Evolutionary conservation across 2,888 invertebrate genomes (phyloP).

Genomic region (Beris chalybata): DNA sequence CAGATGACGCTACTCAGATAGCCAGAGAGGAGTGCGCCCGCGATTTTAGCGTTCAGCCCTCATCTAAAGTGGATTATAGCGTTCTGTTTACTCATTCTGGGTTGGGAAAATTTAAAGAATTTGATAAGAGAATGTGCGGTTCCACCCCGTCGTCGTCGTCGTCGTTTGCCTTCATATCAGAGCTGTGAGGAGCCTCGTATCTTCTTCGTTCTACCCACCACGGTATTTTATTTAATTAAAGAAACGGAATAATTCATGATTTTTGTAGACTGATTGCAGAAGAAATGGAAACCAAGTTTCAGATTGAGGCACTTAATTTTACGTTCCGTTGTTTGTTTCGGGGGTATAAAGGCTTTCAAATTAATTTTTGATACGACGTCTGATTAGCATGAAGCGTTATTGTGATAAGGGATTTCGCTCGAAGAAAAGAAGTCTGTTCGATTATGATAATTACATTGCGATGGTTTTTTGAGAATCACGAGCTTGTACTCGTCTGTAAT

Average conservation of each 20-base stretch:
- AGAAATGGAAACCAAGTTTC: constrained; percentile 4
- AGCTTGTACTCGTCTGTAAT: too few relatives aligned
- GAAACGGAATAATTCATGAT: constrained; percentile 28
- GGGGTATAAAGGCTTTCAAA: background rate
- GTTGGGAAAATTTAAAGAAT: constrained; percentile 23
- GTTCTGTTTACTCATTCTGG: constrained; percentile 10
- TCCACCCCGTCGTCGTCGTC: background rate
- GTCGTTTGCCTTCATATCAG: constrained; percentile 17
- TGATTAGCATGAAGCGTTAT: too few relatives aligned
- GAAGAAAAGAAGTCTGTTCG: too few relatives aligned
- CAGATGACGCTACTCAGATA: constrained; percentile 13
- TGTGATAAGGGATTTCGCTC: too few relatives aligned
- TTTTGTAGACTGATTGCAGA: constrained; percentile 18
- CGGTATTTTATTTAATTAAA: constrained; percentile 28
- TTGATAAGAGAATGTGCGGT: constrained; percentile 21
- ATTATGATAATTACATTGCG: too few relatives aligned
- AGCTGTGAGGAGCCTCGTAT: too few relatives aligned
- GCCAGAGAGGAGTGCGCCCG: background rate
- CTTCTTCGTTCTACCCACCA: constrained; percentile 2
- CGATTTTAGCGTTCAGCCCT: background rate
- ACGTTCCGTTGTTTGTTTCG: background rate
- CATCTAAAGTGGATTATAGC: background rate
- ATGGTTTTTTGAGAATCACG: too few relatives aligned
- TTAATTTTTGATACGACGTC: too few relatives aligned
- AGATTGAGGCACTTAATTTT: constrained; percentile 3